phyloP scores from a whole-genome alignment of 1,140 invertebrate genomes.

The Drosophila murphyi region DNA sequence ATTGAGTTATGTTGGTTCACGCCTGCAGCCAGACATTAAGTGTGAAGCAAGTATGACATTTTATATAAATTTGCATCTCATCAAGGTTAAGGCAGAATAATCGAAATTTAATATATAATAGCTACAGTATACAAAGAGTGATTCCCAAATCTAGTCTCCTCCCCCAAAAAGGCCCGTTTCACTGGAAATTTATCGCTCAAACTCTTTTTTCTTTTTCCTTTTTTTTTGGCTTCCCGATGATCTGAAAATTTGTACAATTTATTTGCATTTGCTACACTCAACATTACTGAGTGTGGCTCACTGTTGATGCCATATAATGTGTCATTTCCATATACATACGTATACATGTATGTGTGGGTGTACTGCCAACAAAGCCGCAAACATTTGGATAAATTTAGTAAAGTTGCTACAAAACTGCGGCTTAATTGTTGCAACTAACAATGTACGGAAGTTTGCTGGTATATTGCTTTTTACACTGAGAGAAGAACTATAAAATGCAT shows the following conservation, averaged over 20 bases:
- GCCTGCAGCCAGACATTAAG: slow-evolving; percentile 23
- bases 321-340: slow-evolving; percentile 1
- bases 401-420: slow-evolving; percentile 59
- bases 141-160: slow-evolving; percentile 1
- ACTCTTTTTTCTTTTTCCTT: neutral
- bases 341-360: slow-evolving; percentile 37
- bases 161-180: neutral
- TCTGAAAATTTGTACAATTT: slow-evolving; percentile 26
- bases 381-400: slow-evolving; percentile 70
- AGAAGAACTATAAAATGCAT: neutral
- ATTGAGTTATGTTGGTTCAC: slow-evolving; percentile 50
- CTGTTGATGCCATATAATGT: slow-evolving; percentile 16
- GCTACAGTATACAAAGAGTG: too few species aligned
- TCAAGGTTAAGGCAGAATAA: neutral
- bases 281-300: slow-evolving; percentile 5
- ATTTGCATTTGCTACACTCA: slow-evolving; percentile 27
- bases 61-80: neutral
- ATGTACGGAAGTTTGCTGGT: slow-evolving; percentile 75
- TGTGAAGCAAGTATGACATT: neutral
- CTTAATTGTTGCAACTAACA: slow-evolving; percentile 75
- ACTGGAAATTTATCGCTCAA: neutral
- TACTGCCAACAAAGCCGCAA: slow-evolving; percentile 55
- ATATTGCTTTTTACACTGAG: neutral
- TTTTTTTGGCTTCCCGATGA: slow-evolving; percentile 6
- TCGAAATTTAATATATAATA: neutral